Percentiles rank a stretch among this genome's conserved stretches.
Conservation (phyloP, 2,113 vertebrate species). For the Recurvirostra avosetta region DNA sequence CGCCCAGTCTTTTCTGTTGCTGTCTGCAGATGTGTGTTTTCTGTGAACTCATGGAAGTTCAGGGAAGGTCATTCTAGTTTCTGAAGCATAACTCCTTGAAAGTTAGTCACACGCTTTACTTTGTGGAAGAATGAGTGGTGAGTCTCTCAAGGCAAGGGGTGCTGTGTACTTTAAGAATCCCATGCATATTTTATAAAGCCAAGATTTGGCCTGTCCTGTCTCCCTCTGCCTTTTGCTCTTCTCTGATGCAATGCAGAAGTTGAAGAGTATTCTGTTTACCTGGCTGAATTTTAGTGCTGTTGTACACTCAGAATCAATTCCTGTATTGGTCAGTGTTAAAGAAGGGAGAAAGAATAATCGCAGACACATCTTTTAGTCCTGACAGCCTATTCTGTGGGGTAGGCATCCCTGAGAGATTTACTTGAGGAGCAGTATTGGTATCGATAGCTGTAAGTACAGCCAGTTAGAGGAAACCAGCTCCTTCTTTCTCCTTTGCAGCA, state of each 20-base stretch:
- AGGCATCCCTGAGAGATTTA: neutral
- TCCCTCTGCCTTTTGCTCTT: neutral
- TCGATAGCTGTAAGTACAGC: neutral
- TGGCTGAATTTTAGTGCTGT: neutral
- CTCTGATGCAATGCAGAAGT: neutral
- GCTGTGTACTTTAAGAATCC: neutral
- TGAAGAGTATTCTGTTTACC: neutral
- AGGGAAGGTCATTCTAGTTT: neutral
- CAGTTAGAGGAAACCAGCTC: neutral
- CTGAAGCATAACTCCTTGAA: neutral
- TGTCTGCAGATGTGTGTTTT: neutral
- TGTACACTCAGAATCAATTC: neutral
- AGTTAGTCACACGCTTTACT: accelerated
- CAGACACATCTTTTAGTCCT: neutral
- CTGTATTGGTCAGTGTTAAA: neutral
- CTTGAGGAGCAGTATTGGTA: neutral
- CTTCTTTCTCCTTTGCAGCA: neutral
- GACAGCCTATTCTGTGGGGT: neutral
- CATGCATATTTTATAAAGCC: neutral
- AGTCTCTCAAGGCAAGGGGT: neutral
- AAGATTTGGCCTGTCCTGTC: neutral
- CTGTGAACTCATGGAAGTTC: neutral
- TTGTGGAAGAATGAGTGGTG: neutral
- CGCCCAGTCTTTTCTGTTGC: neutral
- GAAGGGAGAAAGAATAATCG: neutral